phyloP scores from a whole-genome alignment of 1,140 invertebrate species.

The Vollenhovia emeryi region DNA sequence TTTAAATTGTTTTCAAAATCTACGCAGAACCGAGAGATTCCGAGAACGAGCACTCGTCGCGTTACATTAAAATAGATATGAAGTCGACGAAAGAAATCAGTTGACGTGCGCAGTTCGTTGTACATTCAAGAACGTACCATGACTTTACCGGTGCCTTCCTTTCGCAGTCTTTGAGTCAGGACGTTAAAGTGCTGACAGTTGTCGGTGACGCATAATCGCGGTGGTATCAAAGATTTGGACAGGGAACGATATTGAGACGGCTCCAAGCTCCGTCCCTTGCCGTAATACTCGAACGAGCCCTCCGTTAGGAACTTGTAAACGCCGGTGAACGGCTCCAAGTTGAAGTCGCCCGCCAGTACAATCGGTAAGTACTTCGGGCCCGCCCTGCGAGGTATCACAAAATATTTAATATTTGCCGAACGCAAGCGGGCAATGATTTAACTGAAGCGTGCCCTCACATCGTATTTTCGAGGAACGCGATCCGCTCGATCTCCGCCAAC shows the following conservation, averaged over 20 bases:
- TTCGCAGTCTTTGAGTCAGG: constrained; percentile 80
- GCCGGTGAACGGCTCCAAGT: constrained; percentile 90
- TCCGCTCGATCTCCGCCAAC: constrained; percentile 92
- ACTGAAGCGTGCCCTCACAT: constrained; percentile 65
- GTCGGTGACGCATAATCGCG: constrained; percentile 87
- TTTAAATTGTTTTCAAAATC: no score
- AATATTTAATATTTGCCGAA: not conserved
- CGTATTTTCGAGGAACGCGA: constrained; percentile 87
- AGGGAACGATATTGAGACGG: constrained; percentile 64
- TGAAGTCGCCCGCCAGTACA: constrained; percentile 96
- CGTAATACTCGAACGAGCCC: constrained; percentile 88
- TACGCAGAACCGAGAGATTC: no score
- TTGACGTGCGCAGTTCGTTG: not conserved
- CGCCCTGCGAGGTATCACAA: constrained; percentile 67
- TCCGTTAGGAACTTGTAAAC: constrained; percentile 90
- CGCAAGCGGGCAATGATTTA: not conserved
- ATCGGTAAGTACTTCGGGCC: constrained; percentile 89
- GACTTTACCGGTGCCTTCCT: constrained; percentile 69
- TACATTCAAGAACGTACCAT: constrained; percentile 72
- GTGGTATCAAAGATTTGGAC: constrained; percentile 85
- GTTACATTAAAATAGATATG: not conserved
- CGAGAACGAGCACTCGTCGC: no score
- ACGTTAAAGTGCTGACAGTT: constrained; percentile 88
- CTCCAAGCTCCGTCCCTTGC: constrained; percentile 81
- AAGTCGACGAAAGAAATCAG: not conserved